Base-by-base conservation (phyloP, 53 echinoderm and acorn worm species). In the Pentamera pediparva region DNA sequence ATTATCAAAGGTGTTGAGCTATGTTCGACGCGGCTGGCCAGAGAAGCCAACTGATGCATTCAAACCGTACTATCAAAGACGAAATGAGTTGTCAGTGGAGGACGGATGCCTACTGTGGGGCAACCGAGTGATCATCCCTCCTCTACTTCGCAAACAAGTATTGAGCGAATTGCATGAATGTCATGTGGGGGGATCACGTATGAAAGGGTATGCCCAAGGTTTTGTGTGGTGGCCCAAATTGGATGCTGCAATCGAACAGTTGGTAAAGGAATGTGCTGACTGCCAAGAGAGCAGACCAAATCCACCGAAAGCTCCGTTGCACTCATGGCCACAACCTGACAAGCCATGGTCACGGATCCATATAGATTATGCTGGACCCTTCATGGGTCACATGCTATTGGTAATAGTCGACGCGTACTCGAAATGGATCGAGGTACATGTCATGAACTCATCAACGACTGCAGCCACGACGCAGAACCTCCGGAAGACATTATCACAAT, bases 211-310 rank as follows among this genome's bases (percentile, higher is more conserved):
- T 11, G 56, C 74, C 5, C 34, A 35, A 12, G 45, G 55, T 2
- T 55, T 53, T 32, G 74, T 74, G 7, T 74, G 74, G 74, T 74
- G 74, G 56, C 74, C 56, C 11, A 74, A 74, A 10, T 53, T 74
- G 20, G 74, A 74, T 57, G 9, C 11, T 30, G 54, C 18, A 15
- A 74, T 74, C 34, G 52, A 74, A 28, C 28, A 74, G 5, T 24
- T 32, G 52, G 36, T 54, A 4, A 51, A 74, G 19, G 20, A 74
- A 26, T 74, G 74, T 36, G 9, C 13, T 21, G 18, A n/a, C 36
- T 74, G 74, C 35, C 74, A 52, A 27, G 31, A 48, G 24, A 35
- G 38, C 51, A 74, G 74, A 34, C 19, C 32, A 4, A 74, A 54
- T 32, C 37, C 50, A 57, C 56, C 30, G 18, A 26, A 30, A 56